A percentile compares a stretch with the other conserved stretches of the same genome.
Evolutionary conservation across 2,888 invertebrate species (phyloP).

Genomic region (Metalampra italica): DNA sequence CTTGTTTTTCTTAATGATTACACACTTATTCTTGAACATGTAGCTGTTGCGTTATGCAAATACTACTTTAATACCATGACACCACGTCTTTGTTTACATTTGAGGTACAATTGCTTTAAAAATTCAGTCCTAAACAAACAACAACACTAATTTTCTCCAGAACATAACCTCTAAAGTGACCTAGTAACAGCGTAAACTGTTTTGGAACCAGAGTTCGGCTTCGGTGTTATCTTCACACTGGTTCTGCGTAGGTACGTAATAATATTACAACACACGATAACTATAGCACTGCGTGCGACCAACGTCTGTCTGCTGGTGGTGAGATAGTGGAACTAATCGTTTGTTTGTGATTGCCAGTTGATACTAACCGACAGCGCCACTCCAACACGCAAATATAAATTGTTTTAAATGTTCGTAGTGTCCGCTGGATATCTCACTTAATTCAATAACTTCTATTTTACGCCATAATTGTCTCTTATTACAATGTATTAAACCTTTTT

Average conservation of each 20-base stretch:
- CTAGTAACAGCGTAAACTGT: constrained; percentile 31
- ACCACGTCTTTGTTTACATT: not conserved
- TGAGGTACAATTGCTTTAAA: not conserved
- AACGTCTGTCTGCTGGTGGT: no score
- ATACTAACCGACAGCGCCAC: no score
- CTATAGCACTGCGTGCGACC: not conserved
- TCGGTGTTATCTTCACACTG: constrained; percentile 34
- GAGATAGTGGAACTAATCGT: no score
- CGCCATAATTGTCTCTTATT: no score
- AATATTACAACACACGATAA: not conserved
- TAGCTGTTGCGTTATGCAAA: not conserved
- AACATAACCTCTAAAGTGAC: constrained; percentile 46
- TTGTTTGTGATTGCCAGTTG: no score
- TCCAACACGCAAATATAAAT: no score
- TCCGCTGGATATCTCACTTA: no score
- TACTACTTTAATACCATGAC: not conserved
- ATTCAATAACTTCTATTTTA: no score
- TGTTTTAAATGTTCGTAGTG: no score
- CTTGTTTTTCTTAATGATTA: constrained; percentile 8
- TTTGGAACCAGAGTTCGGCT: constrained; percentile 5
- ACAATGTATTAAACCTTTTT: no score
- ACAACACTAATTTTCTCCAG: constrained; percentile 5
- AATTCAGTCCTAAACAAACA: not conserved
- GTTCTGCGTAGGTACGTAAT: constrained; percentile 2
- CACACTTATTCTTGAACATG: not conserved